These are phyloP conservation scores for Morpho achilles DNA, from an alignment of 2,888 invertebrate species.

Conservation along the genomic window DNA sequence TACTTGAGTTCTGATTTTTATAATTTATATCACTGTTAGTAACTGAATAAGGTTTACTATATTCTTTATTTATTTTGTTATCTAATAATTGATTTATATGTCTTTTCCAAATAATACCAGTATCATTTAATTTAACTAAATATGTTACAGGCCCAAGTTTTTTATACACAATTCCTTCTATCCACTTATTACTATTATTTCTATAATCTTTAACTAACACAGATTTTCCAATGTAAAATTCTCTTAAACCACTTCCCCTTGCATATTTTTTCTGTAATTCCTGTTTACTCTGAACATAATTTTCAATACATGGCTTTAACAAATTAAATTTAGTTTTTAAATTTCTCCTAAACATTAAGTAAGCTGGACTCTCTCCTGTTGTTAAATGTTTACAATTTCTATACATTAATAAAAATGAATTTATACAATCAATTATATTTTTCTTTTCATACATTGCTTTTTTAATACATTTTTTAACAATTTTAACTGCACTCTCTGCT, in stretches of 20 bases:
- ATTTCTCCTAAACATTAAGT: neutral
- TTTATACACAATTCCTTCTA: too few relatives aligned
- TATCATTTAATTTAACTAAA: too few relatives aligned
- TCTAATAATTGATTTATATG: too few relatives aligned
- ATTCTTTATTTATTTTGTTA: too few relatives aligned
- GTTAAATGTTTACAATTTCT: neutral
- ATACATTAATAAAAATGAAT: neutral
- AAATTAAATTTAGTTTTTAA: neutral
- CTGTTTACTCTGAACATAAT: neutral
- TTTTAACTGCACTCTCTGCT: constrained; percentile 2
- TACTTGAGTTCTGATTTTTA: too few relatives aligned
- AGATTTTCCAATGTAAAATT: neutral
- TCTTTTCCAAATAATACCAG: too few relatives aligned
- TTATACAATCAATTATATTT: neutral
- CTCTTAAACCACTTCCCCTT: neutral
- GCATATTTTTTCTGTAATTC: neutral
- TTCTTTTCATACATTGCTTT: neutral
- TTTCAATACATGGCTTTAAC: neutral
- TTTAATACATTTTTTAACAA: neutral
- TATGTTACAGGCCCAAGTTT: too few relatives aligned
- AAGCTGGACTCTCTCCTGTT: neutral
- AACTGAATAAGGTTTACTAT: too few relatives aligned
- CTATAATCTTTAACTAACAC: neutral
- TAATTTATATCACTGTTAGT: too few relatives aligned
- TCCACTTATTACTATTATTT: neutral